Evolutionary conservation across 2,888 invertebrate genomes (phyloP).

Genomic region (Xestobium rufovillosum): DNA sequence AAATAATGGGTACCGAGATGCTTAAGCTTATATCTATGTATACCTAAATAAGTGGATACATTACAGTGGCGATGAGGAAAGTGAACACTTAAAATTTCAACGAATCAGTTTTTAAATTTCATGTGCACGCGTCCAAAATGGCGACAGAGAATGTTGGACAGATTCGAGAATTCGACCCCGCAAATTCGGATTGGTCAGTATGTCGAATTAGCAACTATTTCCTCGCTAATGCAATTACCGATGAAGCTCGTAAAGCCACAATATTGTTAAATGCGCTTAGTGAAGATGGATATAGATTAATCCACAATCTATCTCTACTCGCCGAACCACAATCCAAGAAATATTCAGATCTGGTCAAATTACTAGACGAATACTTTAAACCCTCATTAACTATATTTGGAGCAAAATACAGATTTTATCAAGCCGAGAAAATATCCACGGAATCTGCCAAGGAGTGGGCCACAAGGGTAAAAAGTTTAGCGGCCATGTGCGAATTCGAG

Average conservation of each 20-base stretch:
- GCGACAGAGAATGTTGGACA: no score
- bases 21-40: no score
- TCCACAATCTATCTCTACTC: conserved; percentile 18
- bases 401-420: conserved; percentile 16
- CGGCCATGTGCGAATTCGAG: conserved; percentile 16
- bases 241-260: conserved; percentile 10
- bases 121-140: no score
- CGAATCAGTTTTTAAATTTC: no score
- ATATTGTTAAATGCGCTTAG: conserved; percentile 15
- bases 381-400: conserved; percentile 15
- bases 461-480: conserved; percentile 15
- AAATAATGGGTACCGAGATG: no score
- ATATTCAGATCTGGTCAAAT: conserved; percentile 12
- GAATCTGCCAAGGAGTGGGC: conserved; percentile 18
- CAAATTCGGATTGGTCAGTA: conserved; percentile 16
- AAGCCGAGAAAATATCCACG: conserved; percentile 10
- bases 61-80: no score
- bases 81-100: no score
- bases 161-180: conserved; percentile 15
- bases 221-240: conserved; percentile 13
- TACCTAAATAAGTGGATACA: no score
- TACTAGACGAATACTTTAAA: conserved; percentile 17
- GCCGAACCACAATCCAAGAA: conserved; percentile 12
- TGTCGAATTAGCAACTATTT: conserved; percentile 15
- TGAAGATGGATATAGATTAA: conserved; percentile 18